Evolutionary conservation across 2,113 vertebrate genomes (phyloP), one percentile per base, ranked within the genome.

Genomic region (Rhinogobius similis): DNA sequence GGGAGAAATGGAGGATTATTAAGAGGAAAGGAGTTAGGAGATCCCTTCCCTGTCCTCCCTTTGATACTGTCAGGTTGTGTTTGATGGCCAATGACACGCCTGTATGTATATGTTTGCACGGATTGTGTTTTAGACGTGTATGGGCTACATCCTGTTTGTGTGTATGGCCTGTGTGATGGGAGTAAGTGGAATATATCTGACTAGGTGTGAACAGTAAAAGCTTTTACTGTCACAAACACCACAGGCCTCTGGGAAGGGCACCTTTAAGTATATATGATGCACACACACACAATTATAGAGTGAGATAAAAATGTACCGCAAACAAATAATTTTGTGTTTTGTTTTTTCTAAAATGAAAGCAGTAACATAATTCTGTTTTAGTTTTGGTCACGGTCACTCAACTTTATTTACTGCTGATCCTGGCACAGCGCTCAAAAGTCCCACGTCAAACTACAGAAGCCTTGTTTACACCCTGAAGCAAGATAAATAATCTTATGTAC

Each of bases 171-270:
- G 50, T 43, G 43, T 78, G 43, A 78, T 63, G 26, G 68, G 9
- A 16, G 27, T 76, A 87, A 82, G 41, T 79, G 81, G 76, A 74
- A 55, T 56, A 81, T 70, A 83, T 80, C 73, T 90, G 87, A 91
- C 88, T 87, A 87, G 86, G 86, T 89, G 87, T 85, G 82, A 88
- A 88, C 86, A 86, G 80, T 85, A 85, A 90, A 87, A 86, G 84
- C 83, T 74, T 86, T 76, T 75, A 70, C 41, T 63, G 78, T 81
- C 84, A 76, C 75, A 78, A 73, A 77, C 64, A 72, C 72, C 61
- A 69, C 21, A 52, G 65, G 65, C 77, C 70, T 81, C 10, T 67
- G 76, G 73, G 81, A 88, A 89, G 81, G 88, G 74, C 87, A 91
- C 83, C 74, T 87, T 90, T 72, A 72, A 72, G 72, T 61, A 75